Percentiles rank a stretch among this genome's conserved stretches.
Conservation (phyloP, 2,113 vertebrate species). For the Candoia aspera region DNA sequence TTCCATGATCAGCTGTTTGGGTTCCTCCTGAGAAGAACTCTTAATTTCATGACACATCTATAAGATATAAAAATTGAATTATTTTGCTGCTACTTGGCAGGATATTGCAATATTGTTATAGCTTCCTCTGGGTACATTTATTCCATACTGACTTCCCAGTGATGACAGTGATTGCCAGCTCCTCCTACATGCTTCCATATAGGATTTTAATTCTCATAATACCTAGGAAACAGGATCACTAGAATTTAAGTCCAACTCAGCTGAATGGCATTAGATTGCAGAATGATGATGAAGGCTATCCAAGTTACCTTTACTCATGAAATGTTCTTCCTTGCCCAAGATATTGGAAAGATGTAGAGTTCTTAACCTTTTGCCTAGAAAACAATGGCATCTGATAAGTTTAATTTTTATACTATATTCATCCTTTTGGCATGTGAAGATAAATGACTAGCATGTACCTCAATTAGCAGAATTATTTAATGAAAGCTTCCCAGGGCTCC, state of each 20-base stretch:
- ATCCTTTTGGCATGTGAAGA: not conserved
- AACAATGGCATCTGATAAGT: not conserved
- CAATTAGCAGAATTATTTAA: not conserved
- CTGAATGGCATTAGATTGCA: not conserved
- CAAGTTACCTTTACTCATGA: not conserved
- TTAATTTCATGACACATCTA: not conserved
- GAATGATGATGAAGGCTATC: not conserved
- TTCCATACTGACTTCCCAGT: not conserved
- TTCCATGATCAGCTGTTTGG: not conserved
- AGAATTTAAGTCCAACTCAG: not conserved
- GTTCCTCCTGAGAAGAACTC: not conserved
- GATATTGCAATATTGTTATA: not conserved
- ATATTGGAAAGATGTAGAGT: not conserved
- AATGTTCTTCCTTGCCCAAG: not conserved
- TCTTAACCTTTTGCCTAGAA: not conserved
- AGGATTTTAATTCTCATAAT: not conserved
- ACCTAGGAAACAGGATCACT: not conserved
- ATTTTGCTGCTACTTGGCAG: not conserved
- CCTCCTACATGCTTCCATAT: not conserved
- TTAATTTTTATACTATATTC: not conserved
- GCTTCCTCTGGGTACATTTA: not conserved
- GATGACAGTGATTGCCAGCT: too few species aligned
- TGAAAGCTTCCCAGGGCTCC: slow-evolving; percentile 42
- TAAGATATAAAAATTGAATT: not conserved
- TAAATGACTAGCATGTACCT: slow-evolving; percentile 1